Evolutionary conservation across 53 echinoderm and acorn worm species (phyloP).

Genomic region (Paelopatides confundens): DNA sequence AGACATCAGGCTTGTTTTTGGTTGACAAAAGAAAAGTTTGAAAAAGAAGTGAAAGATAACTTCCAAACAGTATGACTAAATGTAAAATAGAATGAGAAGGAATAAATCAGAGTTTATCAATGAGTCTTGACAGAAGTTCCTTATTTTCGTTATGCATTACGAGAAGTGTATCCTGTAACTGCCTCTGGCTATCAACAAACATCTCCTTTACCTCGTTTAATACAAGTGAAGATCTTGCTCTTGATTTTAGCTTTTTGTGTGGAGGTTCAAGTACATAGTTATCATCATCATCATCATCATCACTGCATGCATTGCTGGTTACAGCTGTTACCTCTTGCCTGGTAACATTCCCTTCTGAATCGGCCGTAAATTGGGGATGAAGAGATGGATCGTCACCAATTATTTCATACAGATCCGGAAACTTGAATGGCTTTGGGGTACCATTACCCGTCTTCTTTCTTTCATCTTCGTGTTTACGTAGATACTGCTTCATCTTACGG

Average conservation of each 20-base stretch:
- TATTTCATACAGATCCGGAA: conserved; percentile 6
- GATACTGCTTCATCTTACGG: not conserved
- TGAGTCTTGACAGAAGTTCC: not conserved
- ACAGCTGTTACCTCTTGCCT: not conserved
- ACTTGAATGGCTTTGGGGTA: conserved; percentile 18
- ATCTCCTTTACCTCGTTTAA: not conserved
- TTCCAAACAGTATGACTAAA: no score
- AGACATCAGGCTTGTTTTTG: no score
- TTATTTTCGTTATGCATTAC: not conserved
- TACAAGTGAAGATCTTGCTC: not conserved
- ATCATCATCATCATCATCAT: not conserved
- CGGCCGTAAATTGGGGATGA: not conserved
- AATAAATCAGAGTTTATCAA: conserved; percentile 21
- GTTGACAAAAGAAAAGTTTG: no score
- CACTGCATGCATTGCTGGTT: conserved; percentile 14
- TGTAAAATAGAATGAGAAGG: no score
- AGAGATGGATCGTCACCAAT: conserved; percentile 10
- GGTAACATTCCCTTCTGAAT: not conserved
- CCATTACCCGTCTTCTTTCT: conserved; percentile 17
- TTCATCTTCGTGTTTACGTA: conserved; percentile 4
- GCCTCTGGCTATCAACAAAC: not conserved
- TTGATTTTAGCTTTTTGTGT: no score
- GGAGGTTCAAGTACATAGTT: no score
- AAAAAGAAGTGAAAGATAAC: no score
- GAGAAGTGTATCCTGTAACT: not conserved